These are phyloP conservation scores for Pterostichus madidus DNA, from an alignment of 2,888 invertebrate species.

Conservation along the genomic window DNA sequence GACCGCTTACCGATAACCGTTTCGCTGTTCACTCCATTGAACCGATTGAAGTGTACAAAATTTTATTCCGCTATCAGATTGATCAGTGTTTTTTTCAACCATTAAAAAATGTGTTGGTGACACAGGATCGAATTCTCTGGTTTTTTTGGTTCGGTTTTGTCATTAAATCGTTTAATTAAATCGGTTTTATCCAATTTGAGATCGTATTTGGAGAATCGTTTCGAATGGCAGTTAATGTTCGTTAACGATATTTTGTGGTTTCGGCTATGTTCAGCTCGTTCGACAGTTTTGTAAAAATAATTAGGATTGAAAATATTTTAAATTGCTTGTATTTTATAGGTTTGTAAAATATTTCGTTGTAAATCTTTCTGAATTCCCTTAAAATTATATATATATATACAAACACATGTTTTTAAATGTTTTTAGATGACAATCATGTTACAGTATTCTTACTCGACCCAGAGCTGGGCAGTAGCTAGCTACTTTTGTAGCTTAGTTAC, in stretches of 20 bases:
- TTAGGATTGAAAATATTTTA: conserved; percentile 13
- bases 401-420: no score
- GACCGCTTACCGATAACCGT: conserved; percentile 27
- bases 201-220: conserved; percentile 40
- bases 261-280: not conserved
- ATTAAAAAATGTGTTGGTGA: conserved; percentile 46
- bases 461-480: no score
- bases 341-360: not conserved
- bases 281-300: conserved; percentile 22
- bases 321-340: conserved; percentile 21
- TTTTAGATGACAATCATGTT: no score
- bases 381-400: no score
- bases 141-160: conserved; percentile 51
- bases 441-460: no score
- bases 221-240: conserved; percentile 39
- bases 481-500: no score
- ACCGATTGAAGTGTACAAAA: conserved; percentile 48
- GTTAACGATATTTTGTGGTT: conserved; percentile 36
- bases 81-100: conserved; percentile 32
- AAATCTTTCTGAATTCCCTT: no score
- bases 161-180: conserved; percentile 63
- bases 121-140: conserved; percentile 43
- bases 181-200: conserved; percentile 56
- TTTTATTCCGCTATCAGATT: conserved; percentile 57
- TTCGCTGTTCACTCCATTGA: conserved; percentile 5